Evolutionary conservation across 1,140 invertebrate species (phyloP).

Genomic region (Anthonomus grandis): DNA sequence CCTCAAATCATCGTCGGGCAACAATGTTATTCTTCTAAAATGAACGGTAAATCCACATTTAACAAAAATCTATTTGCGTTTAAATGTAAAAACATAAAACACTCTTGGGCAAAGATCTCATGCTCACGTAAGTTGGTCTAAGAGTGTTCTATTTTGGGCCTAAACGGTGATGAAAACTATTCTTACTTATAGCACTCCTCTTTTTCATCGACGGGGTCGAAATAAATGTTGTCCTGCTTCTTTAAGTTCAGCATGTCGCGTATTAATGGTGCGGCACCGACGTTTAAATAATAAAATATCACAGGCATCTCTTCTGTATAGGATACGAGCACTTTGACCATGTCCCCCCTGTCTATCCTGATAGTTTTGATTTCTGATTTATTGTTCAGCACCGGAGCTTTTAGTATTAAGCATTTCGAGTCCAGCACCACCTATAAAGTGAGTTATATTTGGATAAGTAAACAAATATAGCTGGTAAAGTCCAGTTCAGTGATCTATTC

Average conservation of each 20-base stretch:
- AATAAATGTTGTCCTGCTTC: constrained; percentile 57
- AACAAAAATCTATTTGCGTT: background rate
- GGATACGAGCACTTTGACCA: constrained; percentile 70
- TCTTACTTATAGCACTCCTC: constrained; percentile 65
- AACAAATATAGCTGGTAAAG: background rate
- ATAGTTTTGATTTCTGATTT: constrained; percentile 56
- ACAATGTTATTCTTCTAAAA: constrained; percentile 60
- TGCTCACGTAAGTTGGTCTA: too few species aligned
- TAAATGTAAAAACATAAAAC: too few species aligned
- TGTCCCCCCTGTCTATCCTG: constrained; percentile 60
- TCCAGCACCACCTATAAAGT: constrained; percentile 58
- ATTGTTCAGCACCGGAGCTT: constrained; percentile 62
- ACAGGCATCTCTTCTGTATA: constrained; percentile 70
- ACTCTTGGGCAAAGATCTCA: too few species aligned
- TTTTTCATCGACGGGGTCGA: constrained; percentile 55
- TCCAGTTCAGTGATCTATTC: too few species aligned
- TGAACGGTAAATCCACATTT: background rate
- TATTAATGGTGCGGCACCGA: constrained; percentile 62
- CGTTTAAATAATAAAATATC: constrained; percentile 72
- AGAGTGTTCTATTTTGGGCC: too few species aligned
- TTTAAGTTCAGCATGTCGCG: constrained; percentile 67
- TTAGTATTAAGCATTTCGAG: constrained; percentile 61
- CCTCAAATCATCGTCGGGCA: constrained; percentile 66
- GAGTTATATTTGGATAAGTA: too few species aligned
- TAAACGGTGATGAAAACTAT: too few species aligned